Evolutionary conservation across 2,888 invertebrate genomes (phyloP), one percentile per base, ranked within the genome.

Genomic region (Agrotis clavis): DNA sequence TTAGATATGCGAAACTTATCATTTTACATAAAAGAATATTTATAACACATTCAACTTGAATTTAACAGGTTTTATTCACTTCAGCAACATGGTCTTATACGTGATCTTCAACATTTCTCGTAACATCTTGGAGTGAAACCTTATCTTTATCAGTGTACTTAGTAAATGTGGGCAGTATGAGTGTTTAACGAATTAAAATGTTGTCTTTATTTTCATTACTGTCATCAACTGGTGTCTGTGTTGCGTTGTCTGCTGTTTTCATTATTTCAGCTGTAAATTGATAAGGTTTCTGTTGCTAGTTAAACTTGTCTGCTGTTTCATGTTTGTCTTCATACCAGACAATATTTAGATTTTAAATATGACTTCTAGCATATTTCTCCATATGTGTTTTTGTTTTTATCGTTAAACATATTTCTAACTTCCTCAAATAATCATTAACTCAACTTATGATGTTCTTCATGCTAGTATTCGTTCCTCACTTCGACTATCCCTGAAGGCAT

Each of bases 1-100:
- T 76, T 82, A 81, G 71, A 66, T 63, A 71, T 72, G 69, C 61
- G 57, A 84, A 76, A 71, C 56, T 59, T 30, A n/a, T 65, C 64
- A 65, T 57, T 57, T 53, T 73, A 71, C 71, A 54, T 41, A 11
- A 61, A 41, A 61, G 60, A 56, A 69, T 67, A 71, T 53, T 60
- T 67, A 71, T 53, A 57, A 53, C 47, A 59, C 21, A 9, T 59
- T 62, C 6, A 60, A 56, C 41, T 77, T 66, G 57, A 65, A 54
- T 67, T 60, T 66, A 57, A 53, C 18, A 16, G 25, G 21, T 63
- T 65, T 59, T 54, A 45, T 68, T 53, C 48, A 19, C 19, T 50
- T 30, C 1, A 16, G 14, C 16, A 45, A 11, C 18, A 11, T 30
- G n/a, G 35, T 41, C 6, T 45, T 48, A 61, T n/a, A n/a, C n/a